These are phyloP conservation scores for Glaucomys volans DNA, from an alignment of 2,113 vertebrate species.

Conservation along the genomic window DNA sequence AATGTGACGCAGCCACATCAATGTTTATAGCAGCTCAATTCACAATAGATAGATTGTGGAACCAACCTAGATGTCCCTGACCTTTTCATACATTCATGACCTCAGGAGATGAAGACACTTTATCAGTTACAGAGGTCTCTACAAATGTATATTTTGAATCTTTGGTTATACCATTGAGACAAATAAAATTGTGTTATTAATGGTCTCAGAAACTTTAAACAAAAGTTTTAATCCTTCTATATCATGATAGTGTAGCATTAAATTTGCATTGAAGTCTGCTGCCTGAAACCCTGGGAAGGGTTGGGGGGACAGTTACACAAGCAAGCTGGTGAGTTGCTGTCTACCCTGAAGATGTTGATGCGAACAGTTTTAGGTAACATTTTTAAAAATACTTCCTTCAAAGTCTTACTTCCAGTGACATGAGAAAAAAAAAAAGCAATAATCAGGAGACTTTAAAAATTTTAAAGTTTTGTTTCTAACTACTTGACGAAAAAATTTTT, in stretches of 20 bases:
- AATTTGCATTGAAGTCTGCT: not conserved
- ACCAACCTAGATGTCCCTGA: too few species aligned
- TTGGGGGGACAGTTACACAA: not conserved
- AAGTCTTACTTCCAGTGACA: not conserved
- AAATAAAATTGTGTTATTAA: not conserved
- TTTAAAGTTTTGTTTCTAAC: conserved; percentile 5
- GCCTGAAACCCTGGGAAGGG: not conserved
- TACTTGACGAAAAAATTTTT: conserved; percentile 44
- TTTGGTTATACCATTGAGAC: not conserved
- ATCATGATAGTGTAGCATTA: not conserved
- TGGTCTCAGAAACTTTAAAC: not conserved
- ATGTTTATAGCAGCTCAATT: too few species aligned
- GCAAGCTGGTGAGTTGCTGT: not conserved
- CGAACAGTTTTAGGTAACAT: not conserved
- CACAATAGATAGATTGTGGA: too few species aligned
- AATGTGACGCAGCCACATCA: too few species aligned
- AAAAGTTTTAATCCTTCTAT: not conserved
- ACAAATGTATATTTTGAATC: not conserved
- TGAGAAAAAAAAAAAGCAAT: not conserved
- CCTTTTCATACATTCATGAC: not conserved
- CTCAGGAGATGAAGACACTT: not conserved
- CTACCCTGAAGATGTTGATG: not conserved
- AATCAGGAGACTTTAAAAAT: not conserved
- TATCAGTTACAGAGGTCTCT: not conserved
- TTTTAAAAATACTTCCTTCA: not conserved